These are phyloP conservation scores for Carollia perspicillata DNA, from an alignment of 2,113 vertebrate genomes.

Conservation along the genomic window DNA sequence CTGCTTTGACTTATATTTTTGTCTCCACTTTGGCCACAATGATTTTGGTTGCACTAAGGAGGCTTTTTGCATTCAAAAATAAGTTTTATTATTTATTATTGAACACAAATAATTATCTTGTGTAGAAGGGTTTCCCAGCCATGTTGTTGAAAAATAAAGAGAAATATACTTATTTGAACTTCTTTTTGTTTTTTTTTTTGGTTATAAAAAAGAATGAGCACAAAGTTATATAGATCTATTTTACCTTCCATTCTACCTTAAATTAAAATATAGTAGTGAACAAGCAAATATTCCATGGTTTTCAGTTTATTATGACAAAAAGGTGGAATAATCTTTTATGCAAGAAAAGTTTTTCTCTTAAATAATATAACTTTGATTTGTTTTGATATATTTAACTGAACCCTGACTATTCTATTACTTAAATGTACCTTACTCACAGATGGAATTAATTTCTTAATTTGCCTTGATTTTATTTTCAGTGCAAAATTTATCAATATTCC, in stretches of 20 bases:
- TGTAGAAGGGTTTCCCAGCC: neutral
- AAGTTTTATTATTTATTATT: neutral
- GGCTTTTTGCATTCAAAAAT: neutral
- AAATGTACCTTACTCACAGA: neutral
- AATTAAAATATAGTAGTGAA: neutral
- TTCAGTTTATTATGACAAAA: no score
- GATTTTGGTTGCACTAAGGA: neutral
- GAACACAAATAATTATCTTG: neutral
- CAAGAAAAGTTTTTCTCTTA: neutral
- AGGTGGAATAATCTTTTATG: neutral
- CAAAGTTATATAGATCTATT: neutral
- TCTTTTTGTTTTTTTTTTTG: neutral
- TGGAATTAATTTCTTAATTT: neutral
- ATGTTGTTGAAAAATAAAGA: neutral
- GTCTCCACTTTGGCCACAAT: neutral
- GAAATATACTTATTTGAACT: neutral
- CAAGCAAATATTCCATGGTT: neutral
- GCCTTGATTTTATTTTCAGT: neutral
- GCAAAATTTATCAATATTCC: neutral
- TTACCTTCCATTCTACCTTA: neutral
- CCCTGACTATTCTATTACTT: neutral
- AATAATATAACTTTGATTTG: neutral
- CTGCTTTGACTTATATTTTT: neutral
- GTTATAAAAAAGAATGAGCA: neutral
- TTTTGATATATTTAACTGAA: neutral